phyloP scores from a whole-genome alignment of 1,140 invertebrate genomes.

The Hylyphantes graminicola region DNA sequence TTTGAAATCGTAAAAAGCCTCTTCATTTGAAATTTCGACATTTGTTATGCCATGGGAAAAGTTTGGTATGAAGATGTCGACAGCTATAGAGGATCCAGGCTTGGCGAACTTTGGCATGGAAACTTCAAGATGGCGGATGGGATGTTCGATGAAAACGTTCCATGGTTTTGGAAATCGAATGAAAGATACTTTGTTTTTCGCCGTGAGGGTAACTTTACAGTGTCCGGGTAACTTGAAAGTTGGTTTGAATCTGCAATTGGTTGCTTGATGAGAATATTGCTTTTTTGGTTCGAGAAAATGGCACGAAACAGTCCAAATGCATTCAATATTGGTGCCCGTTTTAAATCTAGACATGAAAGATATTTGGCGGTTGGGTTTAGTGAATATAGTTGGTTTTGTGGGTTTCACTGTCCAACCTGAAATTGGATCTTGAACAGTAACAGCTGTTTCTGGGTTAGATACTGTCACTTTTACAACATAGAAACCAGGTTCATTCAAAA shows the following conservation, averaged over 20 bases:
- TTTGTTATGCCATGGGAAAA: background rate
- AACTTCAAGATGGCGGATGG: background rate
- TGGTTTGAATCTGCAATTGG: background rate
- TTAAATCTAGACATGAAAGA: background rate
- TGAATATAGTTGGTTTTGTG: background rate
- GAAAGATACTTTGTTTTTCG: background rate
- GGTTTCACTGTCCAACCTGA: background rate
- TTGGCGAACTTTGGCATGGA: background rate
- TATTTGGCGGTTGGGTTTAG: background rate
- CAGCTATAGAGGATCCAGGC: background rate
- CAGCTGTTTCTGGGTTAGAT: background rate
- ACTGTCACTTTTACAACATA: background rate
- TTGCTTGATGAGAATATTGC: background rate
- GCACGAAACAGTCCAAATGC: conserved; percentile 5
- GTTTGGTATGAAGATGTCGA: background rate
- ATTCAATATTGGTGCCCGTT: background rate
- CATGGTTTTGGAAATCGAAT: background rate
- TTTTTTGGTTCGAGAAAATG: background rate
- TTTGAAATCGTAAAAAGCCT: background rate
- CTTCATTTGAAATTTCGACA: too few relatives aligned
- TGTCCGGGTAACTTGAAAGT: background rate
- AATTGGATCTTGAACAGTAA: background rate
- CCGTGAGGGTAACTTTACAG: background rate
- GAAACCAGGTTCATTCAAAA: background rate
- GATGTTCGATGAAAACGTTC: conserved; percentile 25